These are phyloP conservation scores for Dryadula phaetusa DNA, from an alignment of 2,888 invertebrate species.

Conservation along the genomic window DNA sequence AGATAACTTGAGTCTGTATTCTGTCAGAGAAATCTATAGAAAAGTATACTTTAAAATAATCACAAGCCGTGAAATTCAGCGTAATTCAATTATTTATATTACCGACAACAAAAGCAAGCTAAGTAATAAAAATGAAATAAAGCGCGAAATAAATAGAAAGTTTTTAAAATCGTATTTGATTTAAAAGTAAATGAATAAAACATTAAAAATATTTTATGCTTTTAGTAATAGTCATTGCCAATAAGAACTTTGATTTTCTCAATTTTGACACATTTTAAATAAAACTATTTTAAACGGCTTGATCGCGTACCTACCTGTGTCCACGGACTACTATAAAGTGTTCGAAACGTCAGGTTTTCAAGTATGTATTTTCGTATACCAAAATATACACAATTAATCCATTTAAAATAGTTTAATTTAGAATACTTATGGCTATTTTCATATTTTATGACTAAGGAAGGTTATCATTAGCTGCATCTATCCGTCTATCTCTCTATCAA, in stretches of 20 bases:
- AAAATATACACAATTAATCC: no score
- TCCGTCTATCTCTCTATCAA: no score
- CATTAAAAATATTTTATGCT: neutral
- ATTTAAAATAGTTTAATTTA: no score
- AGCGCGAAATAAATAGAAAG: constrained; percentile 18
- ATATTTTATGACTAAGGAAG: neutral
- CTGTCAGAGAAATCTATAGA: constrained; percentile 31
- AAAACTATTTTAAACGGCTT: no score
- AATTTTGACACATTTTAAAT: no score
- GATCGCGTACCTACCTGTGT: no score
- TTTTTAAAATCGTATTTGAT: neutral
- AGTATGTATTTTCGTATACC: no score
- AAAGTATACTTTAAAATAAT: constrained; percentile 26
- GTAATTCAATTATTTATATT: constrained; percentile 30
- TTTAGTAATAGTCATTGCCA: no score
- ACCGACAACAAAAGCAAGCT: constrained; percentile 17
- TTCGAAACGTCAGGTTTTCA: no score
- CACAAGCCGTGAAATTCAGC: constrained; percentile 38
- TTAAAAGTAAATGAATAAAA: neutral
- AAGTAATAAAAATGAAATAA: constrained; percentile 26
- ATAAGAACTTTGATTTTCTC: no score
- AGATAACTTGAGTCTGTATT: constrained; percentile 33
- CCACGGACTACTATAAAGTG: no score
- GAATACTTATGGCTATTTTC: neutral
- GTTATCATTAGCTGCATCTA: no score